Evolutionary conservation across 2,113 vertebrate genomes (phyloP).

Genomic region (Eretmochelys imbricata): DNA sequence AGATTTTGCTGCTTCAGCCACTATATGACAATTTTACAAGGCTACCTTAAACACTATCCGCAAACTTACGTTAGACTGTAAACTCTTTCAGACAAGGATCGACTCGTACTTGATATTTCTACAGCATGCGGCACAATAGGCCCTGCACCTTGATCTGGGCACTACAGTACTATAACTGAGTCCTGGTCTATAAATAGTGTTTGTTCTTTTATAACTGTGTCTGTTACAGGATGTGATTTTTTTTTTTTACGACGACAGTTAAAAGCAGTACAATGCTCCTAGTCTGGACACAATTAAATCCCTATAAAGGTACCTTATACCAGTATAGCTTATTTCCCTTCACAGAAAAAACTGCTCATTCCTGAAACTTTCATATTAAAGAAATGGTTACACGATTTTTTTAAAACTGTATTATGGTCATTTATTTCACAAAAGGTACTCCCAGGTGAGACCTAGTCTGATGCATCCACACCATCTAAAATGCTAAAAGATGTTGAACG

Average conservation of each 20-base stretch:
- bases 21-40: not conserved
- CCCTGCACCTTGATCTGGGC: not conserved
- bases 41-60: not conserved
- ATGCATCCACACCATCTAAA: constrained; percentile 45
- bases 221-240: not conserved
- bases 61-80: not conserved
- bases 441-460: constrained; percentile 48
- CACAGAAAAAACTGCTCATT: not conserved
- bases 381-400: not conserved
- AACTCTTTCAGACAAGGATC: not conserved
- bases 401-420: constrained; percentile 45
- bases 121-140: not conserved
- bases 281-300: not conserved
- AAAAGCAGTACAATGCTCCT: not conserved
- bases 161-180: not conserved
- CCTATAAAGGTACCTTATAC: not conserved
- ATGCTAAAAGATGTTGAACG: constrained; percentile 59
- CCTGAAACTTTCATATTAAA: not conserved
- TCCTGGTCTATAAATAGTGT: not conserved
- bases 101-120: not conserved
- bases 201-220: not conserved
- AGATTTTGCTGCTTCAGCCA: not conserved
- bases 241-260: not conserved
- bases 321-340: not conserved
- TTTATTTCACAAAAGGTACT: constrained; percentile 41